Conservation (phyloP, 64 coral and sea anemone genomes). For the Stichodactyla helianthus region DNA sequence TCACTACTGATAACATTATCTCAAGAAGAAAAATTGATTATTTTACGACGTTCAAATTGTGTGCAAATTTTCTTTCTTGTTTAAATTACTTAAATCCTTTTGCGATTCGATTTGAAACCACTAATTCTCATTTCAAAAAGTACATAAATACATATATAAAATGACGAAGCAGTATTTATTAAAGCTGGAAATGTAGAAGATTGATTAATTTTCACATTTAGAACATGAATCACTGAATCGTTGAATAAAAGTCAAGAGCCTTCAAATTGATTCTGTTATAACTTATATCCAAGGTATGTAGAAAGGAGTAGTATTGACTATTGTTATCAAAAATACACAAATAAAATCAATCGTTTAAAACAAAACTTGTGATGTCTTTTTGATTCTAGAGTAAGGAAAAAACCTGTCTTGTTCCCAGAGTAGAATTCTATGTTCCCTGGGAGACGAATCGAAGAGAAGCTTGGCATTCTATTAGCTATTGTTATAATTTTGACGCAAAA, state of each 20-base stretch:
- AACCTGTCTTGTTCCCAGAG: conserved; percentile 11
- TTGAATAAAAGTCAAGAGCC: background rate
- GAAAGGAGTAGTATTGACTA: background rate
- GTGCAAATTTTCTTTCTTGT: no score
- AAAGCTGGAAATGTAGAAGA: no score
- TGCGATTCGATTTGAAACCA: no score
- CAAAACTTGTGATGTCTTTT: background rate
- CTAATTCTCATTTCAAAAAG: no score
- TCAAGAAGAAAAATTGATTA: no score
- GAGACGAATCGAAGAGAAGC: background rate
- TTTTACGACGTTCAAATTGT: no score
- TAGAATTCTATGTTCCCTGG: background rate
- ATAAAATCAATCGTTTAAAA: conserved; percentile 2
- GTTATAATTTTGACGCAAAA: background rate
- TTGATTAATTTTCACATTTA: no score
- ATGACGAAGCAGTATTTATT: no score
- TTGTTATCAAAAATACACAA: conserved; percentile 16
- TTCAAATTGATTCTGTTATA: background rate
- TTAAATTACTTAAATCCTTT: no score
- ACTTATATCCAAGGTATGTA: background rate
- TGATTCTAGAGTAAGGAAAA: background rate
- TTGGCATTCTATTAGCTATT: conserved; percentile 22
- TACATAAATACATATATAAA: no score
- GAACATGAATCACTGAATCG: background rate
- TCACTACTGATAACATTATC: background rate